Evolutionary conservation across 2,888 invertebrate genomes (phyloP).

Genomic region (Pterostichus madidus): DNA sequence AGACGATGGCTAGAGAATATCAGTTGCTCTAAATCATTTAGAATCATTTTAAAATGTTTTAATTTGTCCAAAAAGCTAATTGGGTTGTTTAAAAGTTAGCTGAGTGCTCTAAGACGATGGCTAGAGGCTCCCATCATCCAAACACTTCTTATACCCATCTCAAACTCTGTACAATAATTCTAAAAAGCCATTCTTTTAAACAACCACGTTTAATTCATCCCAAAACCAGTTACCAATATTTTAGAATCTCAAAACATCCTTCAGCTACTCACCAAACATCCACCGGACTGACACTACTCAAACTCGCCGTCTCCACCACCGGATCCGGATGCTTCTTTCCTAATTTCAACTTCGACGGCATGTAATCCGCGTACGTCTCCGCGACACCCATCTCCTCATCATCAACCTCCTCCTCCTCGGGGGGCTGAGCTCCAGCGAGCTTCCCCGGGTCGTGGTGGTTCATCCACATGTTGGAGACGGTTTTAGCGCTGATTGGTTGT

Average conservation of each 20-base stretch:
- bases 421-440: slow-evolving; percentile 66
- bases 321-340: slow-evolving; percentile 99
- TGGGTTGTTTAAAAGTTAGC: too few relatives aligned
- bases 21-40: too few relatives aligned
- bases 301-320: slow-evolving; percentile 98
- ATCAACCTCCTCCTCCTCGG: slow-evolving; percentile 82
- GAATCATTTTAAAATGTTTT: too few relatives aligned
- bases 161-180: too few relatives aligned
- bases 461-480: slow-evolving; percentile 82
- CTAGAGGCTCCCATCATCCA: too few relatives aligned
- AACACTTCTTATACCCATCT: too few relatives aligned
- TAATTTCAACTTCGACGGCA: slow-evolving; percentile 96
- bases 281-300: slow-evolving; percentile 96
- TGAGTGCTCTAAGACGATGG: too few relatives aligned
- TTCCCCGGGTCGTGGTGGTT: slow-evolving; percentile 74
- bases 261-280: slow-evolving; percentile 86
- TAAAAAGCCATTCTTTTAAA: too few relatives aligned
- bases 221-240: not conserved
- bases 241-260: too few relatives aligned
- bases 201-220: too few relatives aligned
- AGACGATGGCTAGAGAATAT: too few relatives aligned
- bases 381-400: slow-evolving; percentile 98
- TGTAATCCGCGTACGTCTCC: slow-evolving; percentile 98
- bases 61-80: too few relatives aligned
- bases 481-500: slow-evolving; percentile 77